Evolutionary conservation across 1,140 invertebrate genomes (phyloP).

Genomic region (Drosophila insularis): DNA sequence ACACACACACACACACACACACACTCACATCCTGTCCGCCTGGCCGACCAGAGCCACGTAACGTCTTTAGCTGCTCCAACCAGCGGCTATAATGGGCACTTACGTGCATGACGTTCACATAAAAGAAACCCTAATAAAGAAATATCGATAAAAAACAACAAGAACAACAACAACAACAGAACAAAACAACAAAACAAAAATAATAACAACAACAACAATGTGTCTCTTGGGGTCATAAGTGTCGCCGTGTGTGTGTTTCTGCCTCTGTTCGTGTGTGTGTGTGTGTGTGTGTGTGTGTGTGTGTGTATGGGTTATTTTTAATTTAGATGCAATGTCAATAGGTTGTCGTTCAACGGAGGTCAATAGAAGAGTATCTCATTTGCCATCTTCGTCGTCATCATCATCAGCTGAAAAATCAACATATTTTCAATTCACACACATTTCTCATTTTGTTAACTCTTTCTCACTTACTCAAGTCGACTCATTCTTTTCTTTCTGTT

Average conservation of each 20-base stretch:
- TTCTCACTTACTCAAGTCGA: background rate
- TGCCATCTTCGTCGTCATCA: background rate
- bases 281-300: background rate
- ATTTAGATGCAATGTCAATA: slow-evolving; percentile 62
- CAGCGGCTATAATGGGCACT: slow-evolving; percentile 60
- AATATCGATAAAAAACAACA: slow-evolving; percentile 76
- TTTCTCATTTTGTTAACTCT: slow-evolving; percentile 15
- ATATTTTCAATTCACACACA: slow-evolving; percentile 4
- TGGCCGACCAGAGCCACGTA: too few species aligned
- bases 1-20: background rate
- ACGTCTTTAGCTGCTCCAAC: background rate
- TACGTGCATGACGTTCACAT: slow-evolving; percentile 71
- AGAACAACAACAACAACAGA: slow-evolving; percentile 33
- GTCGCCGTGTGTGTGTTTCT: slow-evolving; percentile 1
- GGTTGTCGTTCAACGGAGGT: slow-evolving; percentile 38
- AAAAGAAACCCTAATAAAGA: slow-evolving; percentile 80
- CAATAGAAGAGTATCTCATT: slow-evolving; percentile 11
- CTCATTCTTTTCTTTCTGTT: background rate
- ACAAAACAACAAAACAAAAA: slow-evolving; percentile 13
- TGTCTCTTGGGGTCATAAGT: slow-evolving; percentile 15
- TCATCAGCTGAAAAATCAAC: background rate
- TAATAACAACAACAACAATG: slow-evolving; percentile 32
- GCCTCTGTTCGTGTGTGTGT: background rate
- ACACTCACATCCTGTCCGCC: background rate
- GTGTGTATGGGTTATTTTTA: slow-evolving; percentile 50